Conservation (phyloP, 2,113 vertebrate species). For the Setophaga coronata region DNA sequence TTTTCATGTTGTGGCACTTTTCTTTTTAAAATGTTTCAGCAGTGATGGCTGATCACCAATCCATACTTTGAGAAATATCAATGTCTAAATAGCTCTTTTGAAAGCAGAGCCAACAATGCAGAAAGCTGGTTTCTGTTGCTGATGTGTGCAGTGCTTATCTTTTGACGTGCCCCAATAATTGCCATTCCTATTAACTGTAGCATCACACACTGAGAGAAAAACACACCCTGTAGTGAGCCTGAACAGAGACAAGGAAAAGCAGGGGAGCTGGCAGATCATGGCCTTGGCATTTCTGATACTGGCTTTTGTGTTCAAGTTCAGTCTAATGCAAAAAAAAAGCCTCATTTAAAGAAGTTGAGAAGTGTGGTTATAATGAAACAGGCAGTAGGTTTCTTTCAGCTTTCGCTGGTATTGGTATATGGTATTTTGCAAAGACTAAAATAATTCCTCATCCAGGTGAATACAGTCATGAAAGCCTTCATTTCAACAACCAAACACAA, state of each 20-base stretch:
- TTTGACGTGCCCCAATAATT: conserved; percentile 17
- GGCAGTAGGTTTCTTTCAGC: background rate
- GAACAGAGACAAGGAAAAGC: background rate
- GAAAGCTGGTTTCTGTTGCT: background rate
- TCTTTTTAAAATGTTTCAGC: background rate
- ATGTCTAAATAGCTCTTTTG: background rate
- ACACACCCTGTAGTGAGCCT: background rate
- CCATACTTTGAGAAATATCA: background rate
- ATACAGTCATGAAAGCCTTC: background rate
- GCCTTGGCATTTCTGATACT: background rate
- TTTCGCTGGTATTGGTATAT: background rate
- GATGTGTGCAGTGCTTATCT: background rate
- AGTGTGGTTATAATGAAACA: background rate
- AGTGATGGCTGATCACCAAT: background rate
- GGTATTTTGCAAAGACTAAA: background rate
- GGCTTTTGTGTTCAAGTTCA: background rate
- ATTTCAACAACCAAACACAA: background rate
- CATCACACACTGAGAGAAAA: background rate
- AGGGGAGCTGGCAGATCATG: background rate
- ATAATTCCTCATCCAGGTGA: background rate
- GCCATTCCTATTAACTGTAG: conserved; percentile 6
- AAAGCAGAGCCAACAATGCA: background rate
- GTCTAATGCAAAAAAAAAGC: background rate
- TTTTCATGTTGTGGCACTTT: background rate
- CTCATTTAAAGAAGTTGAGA: background rate